phyloP scores from a whole-genome alignment of 2,113 vertebrate genomes.

The Guaruba guarouba region DNA sequence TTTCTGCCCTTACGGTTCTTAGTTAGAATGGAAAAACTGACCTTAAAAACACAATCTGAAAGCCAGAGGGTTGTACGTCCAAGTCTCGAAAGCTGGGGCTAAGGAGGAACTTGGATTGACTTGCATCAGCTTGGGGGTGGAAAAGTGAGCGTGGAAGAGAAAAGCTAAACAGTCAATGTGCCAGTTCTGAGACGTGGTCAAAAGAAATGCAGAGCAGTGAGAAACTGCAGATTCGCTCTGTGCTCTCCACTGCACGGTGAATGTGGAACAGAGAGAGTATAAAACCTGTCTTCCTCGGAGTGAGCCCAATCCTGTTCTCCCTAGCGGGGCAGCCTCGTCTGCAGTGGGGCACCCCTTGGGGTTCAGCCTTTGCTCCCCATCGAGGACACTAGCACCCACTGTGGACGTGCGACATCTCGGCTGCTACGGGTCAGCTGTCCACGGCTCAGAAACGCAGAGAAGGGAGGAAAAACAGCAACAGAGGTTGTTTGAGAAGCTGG shows the following conservation, averaged over 20 bases:
- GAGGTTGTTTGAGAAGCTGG: not conserved
- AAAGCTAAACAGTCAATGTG: not conserved
- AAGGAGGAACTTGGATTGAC: not conserved
- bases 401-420: rapidly evolving
- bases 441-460: not conserved
- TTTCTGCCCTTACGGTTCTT: not conserved
- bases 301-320: not conserved
- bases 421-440: not conserved
- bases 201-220: not conserved
- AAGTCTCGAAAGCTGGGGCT: not conserved
- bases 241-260: rapidly evolving
- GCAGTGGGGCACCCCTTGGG: not conserved
- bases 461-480: not conserved
- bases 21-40: not conserved
- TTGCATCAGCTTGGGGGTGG: not conserved
- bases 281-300: not conserved
- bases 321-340: rapidly evolving
- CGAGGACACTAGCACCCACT: not conserved
- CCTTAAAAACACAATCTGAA: not conserved
- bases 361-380: not conserved
- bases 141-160: not conserved
- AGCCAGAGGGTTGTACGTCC: not conserved
- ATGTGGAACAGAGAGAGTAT: not conserved
- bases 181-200: not conserved
- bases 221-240: not conserved